Evolutionary conservation across 2,113 vertebrate genomes (phyloP), one percentile per base, ranked within the genome.

Genomic region (Struthio camelus): DNA sequence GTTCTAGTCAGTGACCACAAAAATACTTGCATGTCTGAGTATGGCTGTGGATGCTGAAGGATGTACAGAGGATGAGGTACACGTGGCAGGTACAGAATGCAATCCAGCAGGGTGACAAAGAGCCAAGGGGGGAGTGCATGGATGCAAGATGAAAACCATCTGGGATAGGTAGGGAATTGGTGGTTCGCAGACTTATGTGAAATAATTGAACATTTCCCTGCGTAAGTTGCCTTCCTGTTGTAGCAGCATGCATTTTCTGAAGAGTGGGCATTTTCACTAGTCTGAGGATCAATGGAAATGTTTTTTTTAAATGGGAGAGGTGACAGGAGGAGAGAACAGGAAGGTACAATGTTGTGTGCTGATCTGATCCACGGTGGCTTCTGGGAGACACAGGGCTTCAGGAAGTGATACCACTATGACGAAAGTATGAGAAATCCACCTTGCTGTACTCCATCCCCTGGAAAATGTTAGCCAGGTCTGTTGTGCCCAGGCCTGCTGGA

Each of bases 141-240:
- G 50, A 4, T 34, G 24, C 0, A 0, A n/a, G 67, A 59, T 24
- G 28, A 73, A 72, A 46, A 6, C 32, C n/a, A 1, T 6, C 51
- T 64, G 54, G 36, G n/a, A 6, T 0, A 80, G 56, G 36, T 27
- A 65, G 24, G 19, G 40, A 59, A 54, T 2, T 1, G 3, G 12
- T 51, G 40, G 14, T 38, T 46, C 48, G 67, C 0, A 1, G 48
- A 54, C 1, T 51, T 77, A 36, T 56, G 56, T 67, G 72, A 88
- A 93, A 44, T 36, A 67, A 36, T 42, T n/a, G 67, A 42, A 1
- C 36, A 30, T 72, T 65, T 82, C 36, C 2, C 1, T 11, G 24
- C 1, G 0, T 58, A 24, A 50, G 38, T 46, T 59, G 46, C 59
- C 46, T 44, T 91, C 28, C 59, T 73, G 11, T 83, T 80, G 54